Conservation (phyloP, 2,888 invertebrate species). For the Conomelus anceps region DNA sequence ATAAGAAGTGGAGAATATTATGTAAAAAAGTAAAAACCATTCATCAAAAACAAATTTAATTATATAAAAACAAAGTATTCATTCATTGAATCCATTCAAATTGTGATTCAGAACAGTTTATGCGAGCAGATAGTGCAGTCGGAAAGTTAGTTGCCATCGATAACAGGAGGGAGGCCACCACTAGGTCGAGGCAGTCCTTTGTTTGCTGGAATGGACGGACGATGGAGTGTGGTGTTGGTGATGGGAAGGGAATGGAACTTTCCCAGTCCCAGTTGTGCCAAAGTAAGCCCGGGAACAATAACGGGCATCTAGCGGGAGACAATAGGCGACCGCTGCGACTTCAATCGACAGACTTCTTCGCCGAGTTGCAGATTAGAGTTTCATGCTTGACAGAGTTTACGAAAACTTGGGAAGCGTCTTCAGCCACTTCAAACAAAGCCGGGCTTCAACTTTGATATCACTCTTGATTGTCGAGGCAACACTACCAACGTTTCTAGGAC, state of each 20-base stretch:
- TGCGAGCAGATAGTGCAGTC: neutral
- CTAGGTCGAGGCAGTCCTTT: neutral
- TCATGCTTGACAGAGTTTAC: neutral
- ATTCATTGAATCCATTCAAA: too few species aligned
- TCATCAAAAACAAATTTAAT: too few species aligned
- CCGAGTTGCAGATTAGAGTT: neutral
- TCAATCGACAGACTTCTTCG: neutral
- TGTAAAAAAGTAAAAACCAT: too few species aligned
- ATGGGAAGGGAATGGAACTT: too few species aligned
- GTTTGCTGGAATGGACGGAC: neutral
- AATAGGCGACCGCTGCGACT: neutral
- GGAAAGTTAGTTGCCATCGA: neutral
- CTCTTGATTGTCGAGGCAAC: neutral
- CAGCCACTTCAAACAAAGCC: neutral
- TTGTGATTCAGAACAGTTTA: too few species aligned
- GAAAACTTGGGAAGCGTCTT: neutral
- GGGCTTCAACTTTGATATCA: neutral
- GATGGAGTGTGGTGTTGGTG: too few species aligned
- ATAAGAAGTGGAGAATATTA: too few species aligned
- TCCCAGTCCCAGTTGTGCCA: neutral
- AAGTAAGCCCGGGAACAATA: neutral
- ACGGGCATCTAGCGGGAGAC: neutral
- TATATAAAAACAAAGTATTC: too few species aligned
- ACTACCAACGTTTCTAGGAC: neutral
- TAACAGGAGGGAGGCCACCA: neutral